Evolutionary conservation across 2,888 invertebrate genomes (phyloP).

Genomic region (Athetis lepigone): DNA sequence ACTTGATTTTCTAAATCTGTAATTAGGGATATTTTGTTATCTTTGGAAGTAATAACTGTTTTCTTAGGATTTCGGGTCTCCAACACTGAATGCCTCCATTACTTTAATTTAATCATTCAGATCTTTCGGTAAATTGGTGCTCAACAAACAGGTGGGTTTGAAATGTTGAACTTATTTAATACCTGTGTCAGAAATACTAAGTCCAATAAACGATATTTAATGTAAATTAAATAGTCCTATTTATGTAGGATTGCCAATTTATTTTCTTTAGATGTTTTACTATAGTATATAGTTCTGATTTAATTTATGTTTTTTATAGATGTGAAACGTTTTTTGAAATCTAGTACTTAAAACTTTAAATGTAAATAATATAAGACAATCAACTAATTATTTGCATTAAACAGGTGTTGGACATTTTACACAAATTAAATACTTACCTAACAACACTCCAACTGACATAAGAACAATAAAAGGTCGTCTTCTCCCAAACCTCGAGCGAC

Average conservation of each 20-base stretch:
- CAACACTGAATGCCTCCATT: conserved; percentile 24
- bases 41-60: conserved; percentile 45
- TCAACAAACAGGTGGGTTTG: conserved; percentile 33
- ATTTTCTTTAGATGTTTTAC: neutral
- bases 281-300: neutral
- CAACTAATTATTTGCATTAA: too few relatives aligned
- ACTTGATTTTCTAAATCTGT: conserved; percentile 34
- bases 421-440: conserved; percentile 91
- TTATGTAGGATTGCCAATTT: conserved; percentile 8
- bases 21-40: conserved; percentile 37
- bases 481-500: conserved; percentile 94
- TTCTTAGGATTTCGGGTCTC: conserved; percentile 45
- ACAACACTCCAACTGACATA: conserved; percentile 96
- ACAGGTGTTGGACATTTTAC: too few relatives aligned
- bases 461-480: conserved; percentile 97
- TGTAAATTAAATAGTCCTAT: conserved; percentile 14
- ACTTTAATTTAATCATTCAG: conserved; percentile 44
- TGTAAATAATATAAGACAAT: too few relatives aligned
- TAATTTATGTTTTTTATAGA: neutral
- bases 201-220: conserved; percentile 17
- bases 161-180: conserved; percentile 37
- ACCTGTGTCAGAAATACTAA: conserved; percentile 24
- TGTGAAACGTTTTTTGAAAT: neutral
- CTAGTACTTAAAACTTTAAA: too few relatives aligned
- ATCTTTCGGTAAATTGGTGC: conserved; percentile 42